phyloP scores from a whole-genome alignment of 1,140 invertebrate species.

The Cydia amplana region DNA sequence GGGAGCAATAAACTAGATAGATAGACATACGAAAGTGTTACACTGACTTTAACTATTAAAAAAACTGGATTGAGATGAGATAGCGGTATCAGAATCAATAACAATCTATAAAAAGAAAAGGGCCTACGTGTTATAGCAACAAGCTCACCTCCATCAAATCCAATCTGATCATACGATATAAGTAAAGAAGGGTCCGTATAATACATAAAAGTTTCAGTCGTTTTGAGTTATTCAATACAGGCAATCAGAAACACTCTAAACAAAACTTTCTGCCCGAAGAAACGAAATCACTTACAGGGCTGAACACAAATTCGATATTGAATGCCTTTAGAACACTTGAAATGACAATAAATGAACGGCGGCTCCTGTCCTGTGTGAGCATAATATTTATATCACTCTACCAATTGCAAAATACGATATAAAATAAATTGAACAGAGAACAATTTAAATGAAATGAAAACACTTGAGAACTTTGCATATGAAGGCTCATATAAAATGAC shows the following conservation, averaged over 20 bases:
- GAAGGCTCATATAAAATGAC: neutral
- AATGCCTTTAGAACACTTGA: neutral
- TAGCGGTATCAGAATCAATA: neutral
- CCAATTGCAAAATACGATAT: no score
- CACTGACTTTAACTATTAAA: neutral
- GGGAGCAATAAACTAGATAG: neutral
- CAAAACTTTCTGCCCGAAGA: conserved; percentile 3
- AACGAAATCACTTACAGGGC: neutral
- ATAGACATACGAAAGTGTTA: neutral
- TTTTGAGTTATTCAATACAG: conserved; percentile 29
- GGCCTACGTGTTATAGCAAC: conserved; percentile 3
- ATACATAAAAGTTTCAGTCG: conserved; percentile 36
- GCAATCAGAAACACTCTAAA: conserved; percentile 25
- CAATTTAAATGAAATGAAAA: no score
- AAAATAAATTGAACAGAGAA: no score
- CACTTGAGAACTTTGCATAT: neutral
- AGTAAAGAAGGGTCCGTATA: conserved; percentile 26
- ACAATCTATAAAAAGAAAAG: neutral
- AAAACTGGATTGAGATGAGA: neutral
- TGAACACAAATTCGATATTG: neutral
- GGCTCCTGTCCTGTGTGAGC: neutral
- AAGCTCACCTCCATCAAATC: conserved; percentile 36
- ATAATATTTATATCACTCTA: no score
- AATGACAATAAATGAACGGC: neutral
- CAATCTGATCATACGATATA: conserved; percentile 36